A percentile compares a stretch with the other conserved stretches of the same genome.
Conservation (phyloP, 2,888 invertebrate species). For the Theodoxus fluviatilis region DNA sequence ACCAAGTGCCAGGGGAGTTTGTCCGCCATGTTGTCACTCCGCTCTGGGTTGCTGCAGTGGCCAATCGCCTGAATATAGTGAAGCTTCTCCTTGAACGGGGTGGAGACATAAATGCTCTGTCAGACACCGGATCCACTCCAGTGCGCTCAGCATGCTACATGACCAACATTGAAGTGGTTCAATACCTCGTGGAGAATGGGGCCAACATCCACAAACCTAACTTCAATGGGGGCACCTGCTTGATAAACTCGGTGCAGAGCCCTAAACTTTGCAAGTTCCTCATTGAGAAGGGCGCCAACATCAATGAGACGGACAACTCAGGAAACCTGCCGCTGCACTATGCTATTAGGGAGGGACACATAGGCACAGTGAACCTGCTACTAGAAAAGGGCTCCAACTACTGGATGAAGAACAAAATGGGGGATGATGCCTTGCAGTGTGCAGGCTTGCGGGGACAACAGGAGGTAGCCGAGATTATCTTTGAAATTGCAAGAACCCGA, state of each 20-base stretch:
- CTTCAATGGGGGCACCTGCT: constrained; percentile 89
- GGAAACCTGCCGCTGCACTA: constrained; percentile 91
- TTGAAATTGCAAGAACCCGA: constrained; percentile 45
- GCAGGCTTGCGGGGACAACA: constrained; percentile 78
- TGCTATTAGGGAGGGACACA: constrained; percentile 76
- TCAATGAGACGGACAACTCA: constrained; percentile 88
- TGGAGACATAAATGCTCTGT: constrained; percentile 85
- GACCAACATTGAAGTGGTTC: constrained; percentile 66
- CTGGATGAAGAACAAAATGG: constrained; percentile 77
- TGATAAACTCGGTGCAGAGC: constrained; percentile 91
- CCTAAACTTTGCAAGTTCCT: constrained; percentile 81
- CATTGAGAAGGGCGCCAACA: constrained; percentile 79
- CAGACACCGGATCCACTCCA: constrained; percentile 84
- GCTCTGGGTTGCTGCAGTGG: constrained; percentile 90
- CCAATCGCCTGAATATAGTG: constrained; percentile 80
- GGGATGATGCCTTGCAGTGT: constrained; percentile 88
- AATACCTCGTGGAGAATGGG: constrained; percentile 59
- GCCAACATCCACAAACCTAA: constrained; percentile 78
- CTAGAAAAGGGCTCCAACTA: constrained; percentile 80
- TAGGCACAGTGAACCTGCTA: constrained; percentile 83
- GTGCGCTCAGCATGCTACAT: constrained; percentile 92
- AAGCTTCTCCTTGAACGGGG: constrained; percentile 80
- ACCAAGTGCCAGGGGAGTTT: constrained; percentile 80
- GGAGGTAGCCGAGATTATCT: constrained; percentile 71
- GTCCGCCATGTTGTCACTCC: constrained; percentile 80